Conservation (phyloP, 2,797 vertebrate genomes). For the Scyliorhinus canicula region DNA sequence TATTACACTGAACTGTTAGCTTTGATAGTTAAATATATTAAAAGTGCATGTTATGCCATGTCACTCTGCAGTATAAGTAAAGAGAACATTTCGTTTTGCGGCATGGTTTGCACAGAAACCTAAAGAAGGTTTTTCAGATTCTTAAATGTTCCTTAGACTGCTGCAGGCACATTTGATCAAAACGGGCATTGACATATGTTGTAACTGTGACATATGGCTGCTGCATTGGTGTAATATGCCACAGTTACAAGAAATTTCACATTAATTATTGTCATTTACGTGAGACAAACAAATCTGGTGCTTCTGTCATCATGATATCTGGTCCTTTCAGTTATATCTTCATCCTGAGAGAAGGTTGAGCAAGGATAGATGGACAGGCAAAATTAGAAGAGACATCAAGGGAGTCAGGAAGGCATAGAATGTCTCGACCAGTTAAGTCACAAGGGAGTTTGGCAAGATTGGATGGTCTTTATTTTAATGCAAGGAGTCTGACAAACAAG, state of each 20-base stretch:
- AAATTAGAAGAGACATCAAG: too few relatives aligned
- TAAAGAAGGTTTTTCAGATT: neutral
- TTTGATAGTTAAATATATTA: neutral
- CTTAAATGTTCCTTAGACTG: neutral
- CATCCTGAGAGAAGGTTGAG: too few relatives aligned
- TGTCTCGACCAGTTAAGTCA: too few relatives aligned
- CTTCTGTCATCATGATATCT: neutral
- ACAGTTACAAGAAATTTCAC: neutral
- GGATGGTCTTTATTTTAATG: too few relatives aligned
- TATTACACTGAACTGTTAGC: too few relatives aligned
- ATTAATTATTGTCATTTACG: neutral
- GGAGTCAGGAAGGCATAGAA: too few relatives aligned
- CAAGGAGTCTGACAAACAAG: too few relatives aligned
- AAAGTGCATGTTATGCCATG: neutral
- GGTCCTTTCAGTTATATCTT: neutral
- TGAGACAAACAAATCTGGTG: neutral
- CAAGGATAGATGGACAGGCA: too few relatives aligned
- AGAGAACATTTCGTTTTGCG: neutral
- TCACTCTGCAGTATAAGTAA: neutral
- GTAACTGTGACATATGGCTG: neutral
- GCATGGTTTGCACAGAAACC: neutral
- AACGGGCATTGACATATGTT: slow-evolving; percentile 1
- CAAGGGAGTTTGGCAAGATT: too few relatives aligned
- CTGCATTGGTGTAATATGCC: neutral
- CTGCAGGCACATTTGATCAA: neutral